phyloP scores from a whole-genome alignment of 2,113 vertebrate species.

The Myiagra hebetior region DNA sequence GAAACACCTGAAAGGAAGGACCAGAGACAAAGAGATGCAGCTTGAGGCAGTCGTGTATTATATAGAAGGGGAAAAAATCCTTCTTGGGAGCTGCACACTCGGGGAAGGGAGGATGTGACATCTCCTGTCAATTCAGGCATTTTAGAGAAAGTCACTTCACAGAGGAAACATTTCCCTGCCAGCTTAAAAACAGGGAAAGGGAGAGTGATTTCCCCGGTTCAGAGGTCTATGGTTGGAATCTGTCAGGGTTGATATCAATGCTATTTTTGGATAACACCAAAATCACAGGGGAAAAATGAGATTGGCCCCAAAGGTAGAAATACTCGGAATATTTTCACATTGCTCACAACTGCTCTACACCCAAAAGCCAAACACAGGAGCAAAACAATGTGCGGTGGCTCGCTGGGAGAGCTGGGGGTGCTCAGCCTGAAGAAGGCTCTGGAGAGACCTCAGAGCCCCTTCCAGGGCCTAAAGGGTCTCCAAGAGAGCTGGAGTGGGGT shows the following conservation, averaged over 20 bases:
- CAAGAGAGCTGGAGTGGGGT: not conserved
- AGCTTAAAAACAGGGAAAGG: not conserved
- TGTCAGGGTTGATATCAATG: fast-evolving
- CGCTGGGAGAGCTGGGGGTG: not conserved
- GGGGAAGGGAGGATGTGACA: not conserved
- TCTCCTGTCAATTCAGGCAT: not conserved
- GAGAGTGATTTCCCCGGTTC: not conserved
- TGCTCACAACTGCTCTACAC: not conserved
- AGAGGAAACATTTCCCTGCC: not conserved
- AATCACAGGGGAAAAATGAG: not conserved
- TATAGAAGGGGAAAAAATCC: fast-evolving
- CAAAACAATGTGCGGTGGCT: not conserved
- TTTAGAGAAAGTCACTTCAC: not conserved
- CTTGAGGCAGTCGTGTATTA: not conserved
- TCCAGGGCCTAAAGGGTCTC: not conserved
- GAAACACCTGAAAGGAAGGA: not conserved
- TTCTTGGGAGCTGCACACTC: not conserved
- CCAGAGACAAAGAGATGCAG: not conserved
- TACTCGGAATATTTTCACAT: fast-evolving
- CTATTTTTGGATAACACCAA: not conserved
- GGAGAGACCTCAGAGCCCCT: not conserved
- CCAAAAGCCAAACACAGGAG: not conserved
- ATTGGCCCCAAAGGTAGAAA: not conserved
- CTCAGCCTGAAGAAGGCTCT: not conserved
- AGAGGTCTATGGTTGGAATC: not conserved